A percentile compares a stretch with the other conserved stretches of the same genome.
These are phyloP conservation scores for Spodoptera litura DNA, from an alignment of 1,140 invertebrate species.

Conservation along the genomic window DNA sequence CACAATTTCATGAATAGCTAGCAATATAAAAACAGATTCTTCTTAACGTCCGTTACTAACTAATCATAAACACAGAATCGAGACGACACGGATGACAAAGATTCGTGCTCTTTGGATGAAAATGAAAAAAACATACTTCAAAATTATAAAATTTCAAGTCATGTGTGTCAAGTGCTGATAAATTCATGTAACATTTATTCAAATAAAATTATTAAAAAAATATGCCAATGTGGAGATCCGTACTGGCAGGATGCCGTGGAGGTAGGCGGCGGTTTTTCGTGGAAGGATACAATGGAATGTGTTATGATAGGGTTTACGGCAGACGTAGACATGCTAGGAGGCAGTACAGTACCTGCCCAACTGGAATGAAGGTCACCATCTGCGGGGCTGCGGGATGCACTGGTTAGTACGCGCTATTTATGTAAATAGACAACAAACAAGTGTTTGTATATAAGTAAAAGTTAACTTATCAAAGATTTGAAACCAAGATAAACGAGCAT, in stretches of 20 bases:
- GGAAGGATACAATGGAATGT: no score
- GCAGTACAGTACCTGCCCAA: slow-evolving; percentile 66
- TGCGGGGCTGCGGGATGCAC: slow-evolving; percentile 76
- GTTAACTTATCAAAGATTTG: no score
- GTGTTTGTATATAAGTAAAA: no score
- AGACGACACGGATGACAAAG: no score
- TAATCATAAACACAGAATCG: no score
- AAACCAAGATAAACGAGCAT: no score
- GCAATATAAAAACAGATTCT: no score
- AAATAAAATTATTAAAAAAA: slow-evolving; percentile 51
- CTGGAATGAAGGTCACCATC: slow-evolving; percentile 79
- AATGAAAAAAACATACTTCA: slow-evolving; percentile 6
- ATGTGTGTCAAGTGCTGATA: neutral
- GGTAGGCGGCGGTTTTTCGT: neutral
- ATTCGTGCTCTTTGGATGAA: no score
- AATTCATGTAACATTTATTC: slow-evolving; percentile 9
- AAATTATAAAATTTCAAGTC: slow-evolving; percentile 8
- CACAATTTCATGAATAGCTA: no score
- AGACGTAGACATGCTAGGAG: neutral
- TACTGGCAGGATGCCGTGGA: neutral
- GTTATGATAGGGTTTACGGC: neutral
- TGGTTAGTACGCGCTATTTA: slow-evolving; percentile 53
- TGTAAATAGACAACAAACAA: no score
- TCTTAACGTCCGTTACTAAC: no score
- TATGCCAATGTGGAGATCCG: slow-evolving; percentile 43